phyloP scores from a whole-genome alignment of 1,140 invertebrate genomes.

The Nebria ingens region DNA sequence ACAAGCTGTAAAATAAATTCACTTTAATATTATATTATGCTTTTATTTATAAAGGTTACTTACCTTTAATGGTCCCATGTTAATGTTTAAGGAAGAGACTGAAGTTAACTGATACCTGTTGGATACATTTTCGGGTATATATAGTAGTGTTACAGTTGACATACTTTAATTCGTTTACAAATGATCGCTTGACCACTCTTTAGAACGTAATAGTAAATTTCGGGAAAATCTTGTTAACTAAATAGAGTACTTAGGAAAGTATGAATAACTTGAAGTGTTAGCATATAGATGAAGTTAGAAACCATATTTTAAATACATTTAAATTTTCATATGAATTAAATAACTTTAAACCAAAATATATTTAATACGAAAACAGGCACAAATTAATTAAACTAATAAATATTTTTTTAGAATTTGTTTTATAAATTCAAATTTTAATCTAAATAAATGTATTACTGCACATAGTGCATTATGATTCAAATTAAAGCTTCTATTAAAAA shows the following conservation, averaged over 20 bases:
- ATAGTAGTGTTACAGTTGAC: background rate
- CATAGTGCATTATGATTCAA: too few relatives aligned
- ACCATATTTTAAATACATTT: background rate
- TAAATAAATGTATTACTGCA: too few relatives aligned
- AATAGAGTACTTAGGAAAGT: background rate
- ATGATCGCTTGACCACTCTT: background rate
- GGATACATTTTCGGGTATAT: background rate
- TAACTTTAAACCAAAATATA: background rate
- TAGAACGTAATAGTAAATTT: background rate
- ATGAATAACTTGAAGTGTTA: too few relatives aligned
- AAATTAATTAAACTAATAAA: background rate
- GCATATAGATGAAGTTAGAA: background rate
- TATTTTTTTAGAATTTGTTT: too few relatives aligned
- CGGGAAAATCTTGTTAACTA: too few relatives aligned
- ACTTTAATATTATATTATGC: too few relatives aligned
- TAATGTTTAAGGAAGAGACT: background rate
- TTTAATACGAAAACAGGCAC: background rate
- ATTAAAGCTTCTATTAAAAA: too few relatives aligned
- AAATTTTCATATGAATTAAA: background rate
- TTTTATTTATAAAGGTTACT: too few relatives aligned
- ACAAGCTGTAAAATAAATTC: background rate
- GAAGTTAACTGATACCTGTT: background rate
- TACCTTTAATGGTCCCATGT: background rate
- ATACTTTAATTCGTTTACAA: background rate
- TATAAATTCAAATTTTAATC: too few relatives aligned